A percentile compares a stretch with the other conserved stretches of the same genome.
These are phyloP conservation scores for Protonibea diacanthus DNA, from an alignment of 2,797 vertebrate genomes.

Conservation along the genomic window DNA sequence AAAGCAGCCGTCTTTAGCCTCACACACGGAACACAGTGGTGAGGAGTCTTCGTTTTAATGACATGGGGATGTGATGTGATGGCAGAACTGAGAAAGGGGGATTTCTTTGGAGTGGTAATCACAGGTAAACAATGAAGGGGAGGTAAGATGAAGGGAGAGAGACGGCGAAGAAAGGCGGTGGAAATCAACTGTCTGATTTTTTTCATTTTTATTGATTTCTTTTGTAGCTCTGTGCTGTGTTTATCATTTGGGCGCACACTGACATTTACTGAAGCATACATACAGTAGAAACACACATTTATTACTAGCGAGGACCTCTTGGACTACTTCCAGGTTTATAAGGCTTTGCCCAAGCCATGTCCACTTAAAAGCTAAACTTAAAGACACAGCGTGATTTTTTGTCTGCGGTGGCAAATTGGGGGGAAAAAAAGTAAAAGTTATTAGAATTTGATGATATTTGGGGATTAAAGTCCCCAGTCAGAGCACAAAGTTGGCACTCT, in stretches of 20 bases:
- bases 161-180: conserved; percentile 18
- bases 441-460: not conserved
- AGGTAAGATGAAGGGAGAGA: conserved; percentile 33
- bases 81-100: conserved; percentile 25
- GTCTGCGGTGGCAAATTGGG: not conserved
- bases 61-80: conserved; percentile 33
- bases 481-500: not conserved
- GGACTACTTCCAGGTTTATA: conserved; percentile 10
- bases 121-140: conserved; percentile 55
- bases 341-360: conserved; percentile 19
- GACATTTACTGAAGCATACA: conserved; percentile 53
- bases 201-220: conserved; percentile 57
- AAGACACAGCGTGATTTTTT: conserved; percentile 13
- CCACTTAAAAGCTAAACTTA: conserved; percentile 13
- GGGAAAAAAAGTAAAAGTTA: not conserved
- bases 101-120: conserved; percentile 63
- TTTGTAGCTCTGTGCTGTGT: conserved; percentile 44
- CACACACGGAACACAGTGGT: not conserved
- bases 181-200: conserved; percentile 34
- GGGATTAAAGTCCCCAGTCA: not conserved
- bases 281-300: conserved; percentile 53
- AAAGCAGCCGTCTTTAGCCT: conserved; percentile 34
- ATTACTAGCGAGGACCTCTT: conserved; percentile 27
- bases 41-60: conserved; percentile 43
- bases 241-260: conserved; percentile 60